A percentile compares a stretch with the other conserved stretches of the same genome.
Evolutionary conservation across 2,113 vertebrate species (phyloP).

Genomic region (Takifugu bimaculatus): DNA sequence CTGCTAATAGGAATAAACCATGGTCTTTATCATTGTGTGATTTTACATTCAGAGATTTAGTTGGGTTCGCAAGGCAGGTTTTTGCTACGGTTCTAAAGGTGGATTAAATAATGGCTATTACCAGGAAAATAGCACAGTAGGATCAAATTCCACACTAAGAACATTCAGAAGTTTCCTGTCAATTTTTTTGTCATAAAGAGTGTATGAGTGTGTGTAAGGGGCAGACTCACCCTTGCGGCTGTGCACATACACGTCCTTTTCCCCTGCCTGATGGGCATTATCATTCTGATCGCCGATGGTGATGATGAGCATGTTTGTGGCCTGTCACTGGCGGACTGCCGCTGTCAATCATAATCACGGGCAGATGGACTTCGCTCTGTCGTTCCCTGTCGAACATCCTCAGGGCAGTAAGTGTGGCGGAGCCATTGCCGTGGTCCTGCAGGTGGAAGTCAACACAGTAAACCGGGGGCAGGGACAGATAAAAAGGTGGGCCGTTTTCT

Average conservation of each 20-base stretch:
- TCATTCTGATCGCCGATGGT: conserved; percentile 86
- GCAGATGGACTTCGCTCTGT: conserved; percentile 78
- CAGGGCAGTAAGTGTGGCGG: conserved; percentile 81
- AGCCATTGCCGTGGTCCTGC: conserved; percentile 82
- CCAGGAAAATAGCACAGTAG: conserved; percentile 44
- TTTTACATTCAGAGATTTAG: conserved; percentile 40
- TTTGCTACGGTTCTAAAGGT: conserved; percentile 25
- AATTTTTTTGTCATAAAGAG: neutral
- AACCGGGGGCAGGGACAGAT: conserved; percentile 69
- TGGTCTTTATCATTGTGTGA: conserved; percentile 41
- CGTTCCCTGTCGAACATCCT: conserved; percentile 84
- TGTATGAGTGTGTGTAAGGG: neutral
- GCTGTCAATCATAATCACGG: conserved; percentile 82
- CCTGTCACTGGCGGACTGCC: conserved; percentile 80
- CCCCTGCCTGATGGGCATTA: conserved; percentile 80
- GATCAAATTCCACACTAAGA: conserved; percentile 53
- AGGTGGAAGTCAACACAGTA: conserved; percentile 80
- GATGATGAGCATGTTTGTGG: conserved; percentile 82
- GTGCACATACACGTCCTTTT: conserved; percentile 82
- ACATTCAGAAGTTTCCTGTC: neutral
- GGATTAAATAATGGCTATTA: conserved; percentile 43
- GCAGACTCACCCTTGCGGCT: conserved; percentile 75
- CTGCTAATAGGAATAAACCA: conserved; percentile 14
- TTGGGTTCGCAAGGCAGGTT: conserved; percentile 17
- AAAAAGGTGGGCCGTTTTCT: conserved; percentile 82